Evolutionary conservation across 2,888 invertebrate species (phyloP), one percentile per base, ranked within the genome.

Genomic region (Loripinus fragilis): DNA sequence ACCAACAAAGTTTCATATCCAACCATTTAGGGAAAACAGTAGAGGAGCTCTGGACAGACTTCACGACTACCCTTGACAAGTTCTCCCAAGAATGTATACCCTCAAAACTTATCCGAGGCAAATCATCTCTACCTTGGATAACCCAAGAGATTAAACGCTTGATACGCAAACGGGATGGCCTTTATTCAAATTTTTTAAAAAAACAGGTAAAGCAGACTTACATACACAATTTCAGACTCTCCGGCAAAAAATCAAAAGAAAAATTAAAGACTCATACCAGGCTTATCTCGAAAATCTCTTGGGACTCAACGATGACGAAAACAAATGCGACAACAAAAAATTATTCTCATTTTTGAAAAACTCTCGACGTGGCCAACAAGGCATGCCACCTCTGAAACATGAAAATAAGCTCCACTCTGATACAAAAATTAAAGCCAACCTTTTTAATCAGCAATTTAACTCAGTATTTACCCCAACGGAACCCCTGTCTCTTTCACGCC

Each of bases 91-190:
- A n/a, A n/a, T n/a, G n/a, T n/a, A n/a, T n/a, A n/a, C n/a, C n/a
- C n/a, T n/a, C n/a, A 28, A 28, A 55, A 55, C 25, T 55, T 55
- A 55, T 55, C 55, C 25, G 17, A 28, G 55, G 55, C 23, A 55
- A 55, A 55, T 28, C 55, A 25, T 55, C 55, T 2, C 20, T 55
- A 8, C 55, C 55, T 20, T 55, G n/a, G n/a, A n/a, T n/a, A n/a
- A n/a, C n/a, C n/a, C n/a, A n/a, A 33, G 33, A 33, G 33, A 60
- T 60, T 2, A 60, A 33, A 60, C 30, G 30, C 33, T 17, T 60
- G 60, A 60, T 60, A 60, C n/a, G n/a, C n/a, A n/a, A n/a, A n/a
- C n/a, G n/a, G n/a, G n/a, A n/a, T n/a, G n/a, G n/a, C n/a, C n/a
- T n/a, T n/a, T n/a, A n/a, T n/a, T n/a, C n/a, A n/a, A n/a, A n/a